These are phyloP conservation scores for Keiferia lycopersicella DNA, from an alignment of 2,888 invertebrate genomes.

Conservation along the genomic window DNA sequence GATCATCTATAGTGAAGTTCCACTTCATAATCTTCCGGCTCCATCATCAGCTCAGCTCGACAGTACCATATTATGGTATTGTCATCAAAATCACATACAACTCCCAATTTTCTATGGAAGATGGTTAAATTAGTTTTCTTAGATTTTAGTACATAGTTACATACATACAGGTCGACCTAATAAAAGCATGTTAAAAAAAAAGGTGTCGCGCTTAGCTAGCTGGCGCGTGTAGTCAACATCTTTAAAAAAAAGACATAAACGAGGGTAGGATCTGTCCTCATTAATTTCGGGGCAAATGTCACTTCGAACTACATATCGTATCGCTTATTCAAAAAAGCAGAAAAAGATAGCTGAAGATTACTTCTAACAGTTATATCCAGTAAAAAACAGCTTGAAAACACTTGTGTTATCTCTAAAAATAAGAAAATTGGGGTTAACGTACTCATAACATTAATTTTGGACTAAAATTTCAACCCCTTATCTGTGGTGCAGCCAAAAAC, in stretches of 20 bases:
- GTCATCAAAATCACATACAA: no score
- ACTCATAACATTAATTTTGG: not conserved
- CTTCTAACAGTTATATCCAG: constrained; percentile 1
- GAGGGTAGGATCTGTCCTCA: not conserved
- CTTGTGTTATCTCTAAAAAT: constrained; percentile 15
- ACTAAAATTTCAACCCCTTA: constrained; percentile 6
- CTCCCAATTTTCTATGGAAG: no score
- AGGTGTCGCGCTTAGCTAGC: not conserved
- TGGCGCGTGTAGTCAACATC: not conserved
- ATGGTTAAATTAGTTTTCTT: no score
- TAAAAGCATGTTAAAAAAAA: no score
- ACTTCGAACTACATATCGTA: constrained; percentile 3
- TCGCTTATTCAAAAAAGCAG: not conserved
- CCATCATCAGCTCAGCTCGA: no score
- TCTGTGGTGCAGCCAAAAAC: not conserved
- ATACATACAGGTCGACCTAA: no score
- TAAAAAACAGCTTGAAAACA: constrained; percentile 4
- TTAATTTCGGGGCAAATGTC: not conserved
- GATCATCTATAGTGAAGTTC: no score
- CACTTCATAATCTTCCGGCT: no score
- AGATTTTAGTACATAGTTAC: no score
- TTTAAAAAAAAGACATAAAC: not conserved
- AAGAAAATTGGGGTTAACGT: not conserved
- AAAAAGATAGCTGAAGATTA: not conserved
- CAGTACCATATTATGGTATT: no score